Conservation (phyloP, 1,140 invertebrate genomes). For the Conopomorpha cramerella region DNA sequence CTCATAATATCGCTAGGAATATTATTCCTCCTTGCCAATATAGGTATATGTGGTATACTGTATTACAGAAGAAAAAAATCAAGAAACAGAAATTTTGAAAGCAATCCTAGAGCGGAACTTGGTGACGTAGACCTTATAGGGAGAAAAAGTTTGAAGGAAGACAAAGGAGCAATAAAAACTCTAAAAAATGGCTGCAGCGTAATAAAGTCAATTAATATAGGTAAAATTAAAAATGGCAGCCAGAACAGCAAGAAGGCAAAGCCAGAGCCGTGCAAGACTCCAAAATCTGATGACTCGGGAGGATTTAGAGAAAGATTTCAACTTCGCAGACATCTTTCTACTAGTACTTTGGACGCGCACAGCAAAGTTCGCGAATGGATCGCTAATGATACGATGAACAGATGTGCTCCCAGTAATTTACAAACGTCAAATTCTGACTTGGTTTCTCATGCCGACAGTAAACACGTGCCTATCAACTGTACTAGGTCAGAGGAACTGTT, state of each 20-base stretch:
- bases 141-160: conserved; percentile 44
- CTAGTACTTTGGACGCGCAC: conserved; percentile 80
- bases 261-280: conserved; percentile 66
- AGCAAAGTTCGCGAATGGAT: conserved; percentile 87
- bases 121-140: conserved; percentile 46
- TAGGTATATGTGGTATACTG: conserved; percentile 75
- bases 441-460: too few species aligned
- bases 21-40: conserved; percentile 81
- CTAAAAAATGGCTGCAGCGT: conserved; percentile 59
- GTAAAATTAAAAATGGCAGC: conserved; percentile 25
- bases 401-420: conserved; percentile 70
- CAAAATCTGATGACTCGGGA: conserved; percentile 63
- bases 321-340: conserved; percentile 72
- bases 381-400: conserved; percentile 72
- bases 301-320: conserved; percentile 65
- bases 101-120: conserved; percentile 36
- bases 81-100: conserved; percentile 57
- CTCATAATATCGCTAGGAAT: conserved; percentile 79
- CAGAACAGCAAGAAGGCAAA: conserved; percentile 58
- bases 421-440: conserved; percentile 60
- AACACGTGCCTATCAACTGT: too few species aligned
- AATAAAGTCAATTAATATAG: conserved; percentile 61
- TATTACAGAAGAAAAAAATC: conserved; percentile 74
- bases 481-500: conserved; percentile 40
- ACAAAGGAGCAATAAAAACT: conserved; percentile 37